Conservation (phyloP, 2,797 vertebrate species). For the Cryptoblepharus egeriae region DNA sequence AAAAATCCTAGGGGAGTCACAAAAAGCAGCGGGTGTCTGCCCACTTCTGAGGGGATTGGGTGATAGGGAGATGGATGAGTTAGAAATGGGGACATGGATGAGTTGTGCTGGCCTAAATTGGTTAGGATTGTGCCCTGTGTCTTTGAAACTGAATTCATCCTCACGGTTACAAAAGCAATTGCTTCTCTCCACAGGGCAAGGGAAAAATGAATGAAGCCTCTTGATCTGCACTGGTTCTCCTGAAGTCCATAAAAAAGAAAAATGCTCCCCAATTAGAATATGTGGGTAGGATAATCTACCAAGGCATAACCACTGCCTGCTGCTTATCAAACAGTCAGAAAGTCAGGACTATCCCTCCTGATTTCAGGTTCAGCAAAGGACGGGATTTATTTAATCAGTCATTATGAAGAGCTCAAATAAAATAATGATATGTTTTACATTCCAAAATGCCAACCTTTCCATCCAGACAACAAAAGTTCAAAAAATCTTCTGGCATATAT, state of each 20-base stretch:
- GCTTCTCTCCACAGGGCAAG: background rate
- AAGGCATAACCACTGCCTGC: slow-evolving; percentile 7
- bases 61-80: no score
- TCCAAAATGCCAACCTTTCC: slow-evolving; percentile 3
- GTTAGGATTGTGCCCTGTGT: no score
- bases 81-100: no score
- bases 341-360: slow-evolving; percentile 22
- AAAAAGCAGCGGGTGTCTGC: no score
- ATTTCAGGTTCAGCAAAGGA: slow-evolving; percentile 47
- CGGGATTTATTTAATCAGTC: slow-evolving; percentile 4
- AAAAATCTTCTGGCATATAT: slow-evolving; percentile 32
- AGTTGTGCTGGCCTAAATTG: no score
- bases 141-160: background rate
- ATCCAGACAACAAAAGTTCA: slow-evolving; percentile 23
- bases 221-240: background rate
- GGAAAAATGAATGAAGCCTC: background rate
- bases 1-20: no score
- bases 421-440: background rate
- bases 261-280: background rate
- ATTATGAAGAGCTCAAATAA: slow-evolving; percentile 21
- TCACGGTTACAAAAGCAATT: background rate
- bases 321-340: slow-evolving; percentile 5
- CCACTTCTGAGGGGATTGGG: no score
- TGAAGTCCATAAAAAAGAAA: slow-evolving; percentile 5
- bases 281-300: slow-evolving; percentile 27